Evolutionary conservation across 2,797 vertebrate species (phyloP).

Genomic region (Esox masquinongy): DNA sequence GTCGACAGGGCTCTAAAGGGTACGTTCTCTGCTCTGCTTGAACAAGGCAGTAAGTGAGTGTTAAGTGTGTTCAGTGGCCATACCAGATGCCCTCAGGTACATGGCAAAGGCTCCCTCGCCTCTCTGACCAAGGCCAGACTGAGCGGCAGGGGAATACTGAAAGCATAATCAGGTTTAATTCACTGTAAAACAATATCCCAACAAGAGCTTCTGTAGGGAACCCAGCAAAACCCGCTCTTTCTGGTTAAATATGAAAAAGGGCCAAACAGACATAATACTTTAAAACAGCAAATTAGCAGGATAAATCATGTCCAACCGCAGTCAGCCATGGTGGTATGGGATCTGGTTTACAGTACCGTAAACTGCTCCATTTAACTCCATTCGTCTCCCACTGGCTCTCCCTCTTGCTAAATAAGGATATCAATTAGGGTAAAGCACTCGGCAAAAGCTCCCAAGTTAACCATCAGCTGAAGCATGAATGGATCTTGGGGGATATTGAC

Average conservation of each 20-base stretch:
- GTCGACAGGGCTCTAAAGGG: not conserved
- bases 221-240: constrained; percentile 25
- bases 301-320: constrained; percentile 60
- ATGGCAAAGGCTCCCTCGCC: constrained; percentile 27
- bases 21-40: not conserved
- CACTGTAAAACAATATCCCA: constrained; percentile 50
- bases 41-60: not conserved
- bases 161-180: constrained; percentile 56
- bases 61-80: constrained; percentile 1
- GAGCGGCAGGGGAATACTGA: constrained; percentile 48
- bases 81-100: constrained; percentile 28
- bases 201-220: constrained; percentile 12
- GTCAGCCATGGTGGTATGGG: constrained; percentile 54
- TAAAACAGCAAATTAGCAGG: constrained; percentile 54
- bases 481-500: constrained; percentile 85
- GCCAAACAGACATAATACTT: constrained; percentile 53
- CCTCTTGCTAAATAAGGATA: constrained; percentile 81
- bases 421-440: constrained; percentile 84
- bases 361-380: constrained; percentile 83
- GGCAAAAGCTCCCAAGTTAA: constrained; percentile 83
- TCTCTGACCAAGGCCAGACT: constrained; percentile 38
- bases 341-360: constrained; percentile 75
- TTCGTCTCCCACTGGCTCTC: constrained; percentile 79
- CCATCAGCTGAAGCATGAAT: constrained; percentile 81
- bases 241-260: constrained; percentile 43